Conservation (phyloP, 2,888 invertebrate species). For the Yponomeuta sedellus region DNA sequence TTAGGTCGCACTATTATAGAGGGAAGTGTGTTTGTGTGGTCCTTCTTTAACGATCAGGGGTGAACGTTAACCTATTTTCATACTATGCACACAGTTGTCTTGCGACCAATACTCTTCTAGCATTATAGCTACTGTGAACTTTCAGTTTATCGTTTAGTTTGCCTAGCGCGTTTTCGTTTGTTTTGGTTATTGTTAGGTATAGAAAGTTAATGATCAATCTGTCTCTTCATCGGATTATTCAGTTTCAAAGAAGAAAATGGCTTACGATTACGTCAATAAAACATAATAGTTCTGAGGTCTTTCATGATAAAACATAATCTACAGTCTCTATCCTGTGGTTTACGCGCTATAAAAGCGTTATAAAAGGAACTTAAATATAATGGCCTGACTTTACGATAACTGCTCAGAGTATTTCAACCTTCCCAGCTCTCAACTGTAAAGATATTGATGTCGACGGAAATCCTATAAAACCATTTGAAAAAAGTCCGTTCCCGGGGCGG, state of each 20-base stretch:
- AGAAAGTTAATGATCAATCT: no score
- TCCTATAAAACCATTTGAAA: background rate
- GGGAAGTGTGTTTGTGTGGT: conserved; percentile 38
- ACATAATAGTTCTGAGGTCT: no score
- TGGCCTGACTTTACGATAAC: background rate
- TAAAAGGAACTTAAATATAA: background rate
- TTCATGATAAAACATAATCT: no score
- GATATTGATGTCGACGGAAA: conserved; percentile 1
- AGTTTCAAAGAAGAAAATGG: no score
- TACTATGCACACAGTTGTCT: background rate
- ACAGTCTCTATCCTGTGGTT: background rate
- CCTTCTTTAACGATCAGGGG: background rate
- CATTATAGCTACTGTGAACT: background rate
- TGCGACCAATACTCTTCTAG: background rate
- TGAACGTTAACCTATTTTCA: conserved; percentile 4
- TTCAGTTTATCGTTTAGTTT: background rate
- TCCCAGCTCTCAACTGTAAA: background rate
- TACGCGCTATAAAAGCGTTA: background rate
- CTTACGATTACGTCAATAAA: no score
- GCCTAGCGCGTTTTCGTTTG: no score
- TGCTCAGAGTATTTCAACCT: background rate
- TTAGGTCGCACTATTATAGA: conserved; percentile 43
- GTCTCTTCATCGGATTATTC: no score
- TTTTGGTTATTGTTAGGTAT: no score
- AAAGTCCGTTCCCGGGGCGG: background rate